These are phyloP conservation scores for Anarrhichthys ocellatus DNA, from an alignment of 2,113 vertebrate species.

Conservation along the genomic window DNA sequence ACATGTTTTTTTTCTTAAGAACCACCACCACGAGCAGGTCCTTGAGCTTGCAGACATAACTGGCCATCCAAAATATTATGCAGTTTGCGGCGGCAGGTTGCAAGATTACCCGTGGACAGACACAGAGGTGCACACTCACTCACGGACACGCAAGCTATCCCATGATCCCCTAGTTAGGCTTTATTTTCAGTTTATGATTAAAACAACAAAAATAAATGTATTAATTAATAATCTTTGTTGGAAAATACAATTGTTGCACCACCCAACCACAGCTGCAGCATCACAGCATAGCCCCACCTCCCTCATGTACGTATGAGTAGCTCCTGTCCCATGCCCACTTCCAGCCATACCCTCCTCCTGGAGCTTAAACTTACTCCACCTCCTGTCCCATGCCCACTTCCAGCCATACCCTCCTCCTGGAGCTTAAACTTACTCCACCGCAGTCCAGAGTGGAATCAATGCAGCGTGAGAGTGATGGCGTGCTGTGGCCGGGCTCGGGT, in stretches of 20 bases:
- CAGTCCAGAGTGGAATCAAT: slow-evolving; percentile 87
- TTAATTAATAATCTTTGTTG: neutral
- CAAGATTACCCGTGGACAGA: too few species aligned
- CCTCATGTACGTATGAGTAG: slow-evolving; percentile 9
- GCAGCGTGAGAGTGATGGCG: slow-evolving; percentile 91
- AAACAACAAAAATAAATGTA: neutral
- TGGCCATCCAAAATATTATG: too few species aligned
- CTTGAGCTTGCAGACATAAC: too few species aligned
- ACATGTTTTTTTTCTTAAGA: too few species aligned
- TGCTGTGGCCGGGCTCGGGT: slow-evolving; percentile 89
- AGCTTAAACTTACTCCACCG: slow-evolving; percentile 45
- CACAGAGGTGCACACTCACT: too few species aligned
- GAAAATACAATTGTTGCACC: neutral
- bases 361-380: slow-evolving; percentile 45
- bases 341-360: slow-evolving; percentile 21
- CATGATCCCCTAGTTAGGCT: too few species aligned
- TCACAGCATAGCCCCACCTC: neutral
- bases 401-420: slow-evolving; percentile 22
- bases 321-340: slow-evolving; percentile 24
- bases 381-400: slow-evolving; percentile 36
- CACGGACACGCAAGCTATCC: too few species aligned
- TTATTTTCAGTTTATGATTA: neutral
- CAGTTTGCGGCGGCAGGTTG: too few species aligned
- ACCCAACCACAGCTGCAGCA: neutral
- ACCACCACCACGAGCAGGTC: too few species aligned